Conservation (phyloP, 2,797 vertebrate genomes). For the Myotis findleyi region DNA sequence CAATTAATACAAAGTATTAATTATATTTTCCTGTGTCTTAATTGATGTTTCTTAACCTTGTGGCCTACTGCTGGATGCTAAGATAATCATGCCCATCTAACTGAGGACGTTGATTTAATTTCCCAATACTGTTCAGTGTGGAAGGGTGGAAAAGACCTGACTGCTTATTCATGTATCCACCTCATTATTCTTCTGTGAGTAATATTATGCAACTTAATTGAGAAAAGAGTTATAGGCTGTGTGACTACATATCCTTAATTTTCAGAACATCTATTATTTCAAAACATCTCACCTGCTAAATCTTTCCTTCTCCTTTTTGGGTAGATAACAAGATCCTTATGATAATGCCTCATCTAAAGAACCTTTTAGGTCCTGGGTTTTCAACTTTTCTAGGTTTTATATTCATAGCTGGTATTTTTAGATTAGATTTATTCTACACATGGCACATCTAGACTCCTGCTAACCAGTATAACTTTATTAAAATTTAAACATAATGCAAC, state of each 20-base stretch:
- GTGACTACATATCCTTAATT: neutral
- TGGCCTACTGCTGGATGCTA: neutral
- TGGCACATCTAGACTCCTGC: neutral
- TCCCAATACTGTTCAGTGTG: neutral
- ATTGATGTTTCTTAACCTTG: constrained; percentile 37
- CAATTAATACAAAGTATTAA: constrained; percentile 38
- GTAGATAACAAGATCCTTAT: neutral
- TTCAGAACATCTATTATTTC: neutral
- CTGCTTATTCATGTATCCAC: neutral
- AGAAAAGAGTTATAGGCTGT: neutral
- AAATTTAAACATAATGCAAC: constrained; percentile 30
- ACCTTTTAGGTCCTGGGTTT: neutral
- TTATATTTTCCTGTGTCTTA: constrained; percentile 1
- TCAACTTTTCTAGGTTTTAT: constrained; percentile 39
- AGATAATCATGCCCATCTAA: neutral
- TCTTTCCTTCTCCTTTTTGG: neutral
- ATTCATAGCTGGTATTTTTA: neutral
- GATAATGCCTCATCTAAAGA: constrained; percentile 7
- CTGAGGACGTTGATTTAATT: neutral
- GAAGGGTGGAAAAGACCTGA: neutral
- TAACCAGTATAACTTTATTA: neutral
- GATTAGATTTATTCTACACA: constrained; percentile 41
- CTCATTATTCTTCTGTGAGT: constrained; percentile 21
- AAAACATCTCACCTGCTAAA: constrained; percentile 1
- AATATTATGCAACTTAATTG: constrained; percentile 15